phyloP scores from a whole-genome alignment of 2,113 vertebrate genomes.

The Agapornis roseicollis region DNA sequence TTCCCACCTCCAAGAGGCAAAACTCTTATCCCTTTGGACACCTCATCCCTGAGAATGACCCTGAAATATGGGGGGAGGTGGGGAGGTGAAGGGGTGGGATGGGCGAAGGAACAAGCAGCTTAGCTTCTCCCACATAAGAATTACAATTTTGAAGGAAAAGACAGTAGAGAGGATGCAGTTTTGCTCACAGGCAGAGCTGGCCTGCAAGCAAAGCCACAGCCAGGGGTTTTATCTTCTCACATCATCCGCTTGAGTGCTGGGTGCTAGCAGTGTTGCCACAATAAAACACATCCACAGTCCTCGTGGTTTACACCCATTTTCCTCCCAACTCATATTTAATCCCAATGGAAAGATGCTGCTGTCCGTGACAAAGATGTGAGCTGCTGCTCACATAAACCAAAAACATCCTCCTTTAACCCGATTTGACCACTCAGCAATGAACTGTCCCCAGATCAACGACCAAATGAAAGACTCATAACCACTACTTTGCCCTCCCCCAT shows the following conservation, averaged over 20 bases:
- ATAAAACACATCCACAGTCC: not conserved
- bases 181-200: not conserved
- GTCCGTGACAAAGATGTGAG: accelerated
- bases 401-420: not conserved
- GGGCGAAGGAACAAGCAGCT: not conserved
- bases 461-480: not conserved
- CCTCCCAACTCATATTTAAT: not conserved
- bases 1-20: not conserved
- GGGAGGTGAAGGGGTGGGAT: not conserved
- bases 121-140: not conserved
- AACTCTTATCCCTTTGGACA: not conserved
- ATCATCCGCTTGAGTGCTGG: accelerated
- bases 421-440: not conserved
- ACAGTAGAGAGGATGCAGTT: not conserved
- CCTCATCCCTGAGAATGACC: not conserved
- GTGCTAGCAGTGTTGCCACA: not conserved
- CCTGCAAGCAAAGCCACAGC: not conserved
- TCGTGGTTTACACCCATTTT: not conserved
- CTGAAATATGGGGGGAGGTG: not conserved
- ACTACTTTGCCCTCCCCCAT: not conserved
- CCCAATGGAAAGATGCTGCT: not conserved
- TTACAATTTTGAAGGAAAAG: not conserved
- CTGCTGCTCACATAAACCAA: not conserved
- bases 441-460: not conserved
- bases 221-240: not conserved